Evolutionary conservation across 1,140 invertebrate genomes (phyloP).

Genomic region (Drosophila lowei): DNA sequence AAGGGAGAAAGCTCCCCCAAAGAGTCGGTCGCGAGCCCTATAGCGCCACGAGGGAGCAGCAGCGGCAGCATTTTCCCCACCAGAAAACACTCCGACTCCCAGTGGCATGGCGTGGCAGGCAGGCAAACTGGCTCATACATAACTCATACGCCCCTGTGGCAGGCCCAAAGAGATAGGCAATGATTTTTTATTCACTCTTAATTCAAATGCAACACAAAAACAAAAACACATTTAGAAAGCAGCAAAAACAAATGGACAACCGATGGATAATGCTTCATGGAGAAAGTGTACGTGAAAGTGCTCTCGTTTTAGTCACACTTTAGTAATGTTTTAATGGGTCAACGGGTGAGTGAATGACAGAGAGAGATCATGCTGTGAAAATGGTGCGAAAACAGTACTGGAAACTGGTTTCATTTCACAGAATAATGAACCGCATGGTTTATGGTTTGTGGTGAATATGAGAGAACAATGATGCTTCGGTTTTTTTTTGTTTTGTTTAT

Average conservation of each 20-base stretch:
- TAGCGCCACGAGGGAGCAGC: not conserved
- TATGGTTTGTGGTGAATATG: not conserved
- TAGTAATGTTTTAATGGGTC: constrained; percentile 28
- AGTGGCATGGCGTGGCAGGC: not conserved
- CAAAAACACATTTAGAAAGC: constrained; percentile 33
- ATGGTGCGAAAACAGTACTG: constrained; percentile 20
- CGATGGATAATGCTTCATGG: constrained; percentile 5
- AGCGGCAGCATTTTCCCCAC: not conserved
- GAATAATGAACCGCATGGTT: not conserved
- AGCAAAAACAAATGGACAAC: constrained; percentile 29
- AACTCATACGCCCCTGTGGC: constrained; percentile 51
- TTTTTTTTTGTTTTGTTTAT: too few relatives aligned
- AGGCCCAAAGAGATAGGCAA: constrained; percentile 31
- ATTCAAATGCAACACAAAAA: constrained; percentile 52
- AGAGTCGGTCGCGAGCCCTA: not conserved
- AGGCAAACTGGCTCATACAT: constrained; percentile 20
- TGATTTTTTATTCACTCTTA: constrained; percentile 49
- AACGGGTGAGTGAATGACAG: too few relatives aligned
- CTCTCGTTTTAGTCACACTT: constrained; percentile 41
- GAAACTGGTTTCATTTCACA: too few relatives aligned
- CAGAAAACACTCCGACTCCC: too few relatives aligned
- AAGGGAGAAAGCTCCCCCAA: not conserved
- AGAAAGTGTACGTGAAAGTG: constrained; percentile 13
- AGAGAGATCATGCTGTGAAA: constrained; percentile 30
- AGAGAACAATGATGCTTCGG: not conserved